These are phyloP conservation scores for Alcis repandata DNA, from an alignment of 2,888 invertebrate genomes.

Conservation along the genomic window DNA sequence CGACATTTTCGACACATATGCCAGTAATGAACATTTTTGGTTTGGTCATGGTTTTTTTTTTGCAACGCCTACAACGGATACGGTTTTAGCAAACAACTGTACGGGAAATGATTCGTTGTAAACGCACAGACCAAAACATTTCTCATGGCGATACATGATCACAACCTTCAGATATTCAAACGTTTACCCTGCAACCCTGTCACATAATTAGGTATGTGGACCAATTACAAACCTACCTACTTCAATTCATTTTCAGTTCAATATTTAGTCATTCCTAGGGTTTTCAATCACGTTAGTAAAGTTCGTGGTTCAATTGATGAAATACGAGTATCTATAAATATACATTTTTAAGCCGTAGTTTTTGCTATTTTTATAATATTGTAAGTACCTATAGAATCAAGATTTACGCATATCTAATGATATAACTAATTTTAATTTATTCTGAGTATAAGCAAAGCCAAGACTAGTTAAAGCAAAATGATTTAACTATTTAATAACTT, in stretches of 20 bases:
- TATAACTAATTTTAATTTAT: background rate
- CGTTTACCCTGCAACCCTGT: constrained; percentile 45
- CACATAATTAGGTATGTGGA: constrained; percentile 23
- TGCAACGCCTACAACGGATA: background rate
- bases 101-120: constrained; percentile 21
- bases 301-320: constrained; percentile 4
- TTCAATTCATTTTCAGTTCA: constrained; percentile 24
- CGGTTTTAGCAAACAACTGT: background rate
- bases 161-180: constrained; percentile 44
- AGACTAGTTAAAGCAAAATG: background rate
- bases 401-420: background rate
- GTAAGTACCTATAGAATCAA: background rate
- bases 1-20: background rate
- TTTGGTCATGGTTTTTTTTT: background rate
- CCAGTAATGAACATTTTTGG: background rate
- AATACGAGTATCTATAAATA: background rate
- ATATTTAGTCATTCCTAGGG: constrained; percentile 14
- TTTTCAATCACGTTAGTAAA: constrained; percentile 1
- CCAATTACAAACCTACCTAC: constrained; percentile 24
- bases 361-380: background rate
- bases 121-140: constrained; percentile 9
- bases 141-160: constrained; percentile 34
- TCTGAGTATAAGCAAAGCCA: background rate
- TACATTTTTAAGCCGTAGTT: constrained; percentile 9
- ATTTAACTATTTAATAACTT: background rate